phyloP scores from a whole-genome alignment of 2,888 invertebrate genomes.

The Poecilobothrus nobilitatus region DNA sequence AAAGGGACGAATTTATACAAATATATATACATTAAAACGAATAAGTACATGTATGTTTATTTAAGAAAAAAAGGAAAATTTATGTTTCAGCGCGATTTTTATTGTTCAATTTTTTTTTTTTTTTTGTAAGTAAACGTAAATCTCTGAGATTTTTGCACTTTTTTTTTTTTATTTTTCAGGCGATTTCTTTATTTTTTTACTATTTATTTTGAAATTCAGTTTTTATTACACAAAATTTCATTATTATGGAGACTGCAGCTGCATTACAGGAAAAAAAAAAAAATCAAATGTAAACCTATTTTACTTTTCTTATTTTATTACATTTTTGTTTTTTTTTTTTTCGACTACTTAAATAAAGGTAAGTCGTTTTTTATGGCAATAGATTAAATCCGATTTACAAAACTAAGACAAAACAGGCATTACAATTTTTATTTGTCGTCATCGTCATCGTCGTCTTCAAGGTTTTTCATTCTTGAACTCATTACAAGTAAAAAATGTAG shows the following conservation, averaged over 20 bases:
- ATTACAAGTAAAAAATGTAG: too few species aligned
- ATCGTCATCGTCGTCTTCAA: background rate
- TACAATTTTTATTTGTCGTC: background rate
- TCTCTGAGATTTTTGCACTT: background rate
- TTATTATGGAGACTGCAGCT: background rate
- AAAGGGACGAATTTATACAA: too few species aligned
- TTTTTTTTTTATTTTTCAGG: background rate
- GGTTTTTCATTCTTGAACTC: too few species aligned
- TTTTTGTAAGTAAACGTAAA: background rate
- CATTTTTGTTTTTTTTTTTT: background rate
- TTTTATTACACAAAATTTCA: background rate
- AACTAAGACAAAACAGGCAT: background rate
- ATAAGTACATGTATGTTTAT: too few species aligned
- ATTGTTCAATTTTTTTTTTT: background rate
- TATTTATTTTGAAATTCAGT: background rate
- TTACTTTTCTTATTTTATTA: background rate
- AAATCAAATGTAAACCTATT: background rate
- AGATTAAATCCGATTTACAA: background rate
- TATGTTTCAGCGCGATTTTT: too few species aligned
- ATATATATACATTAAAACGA: too few species aligned
- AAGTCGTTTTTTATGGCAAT: background rate
- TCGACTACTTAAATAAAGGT: slow-evolving; percentile 6
- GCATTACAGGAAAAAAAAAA: background rate
- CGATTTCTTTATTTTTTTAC: background rate
- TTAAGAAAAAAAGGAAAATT: too few species aligned